These are phyloP conservation scores for Melanotaenia boesemani DNA, from an alignment of 2,797 vertebrate species.

Conservation along the genomic window DNA sequence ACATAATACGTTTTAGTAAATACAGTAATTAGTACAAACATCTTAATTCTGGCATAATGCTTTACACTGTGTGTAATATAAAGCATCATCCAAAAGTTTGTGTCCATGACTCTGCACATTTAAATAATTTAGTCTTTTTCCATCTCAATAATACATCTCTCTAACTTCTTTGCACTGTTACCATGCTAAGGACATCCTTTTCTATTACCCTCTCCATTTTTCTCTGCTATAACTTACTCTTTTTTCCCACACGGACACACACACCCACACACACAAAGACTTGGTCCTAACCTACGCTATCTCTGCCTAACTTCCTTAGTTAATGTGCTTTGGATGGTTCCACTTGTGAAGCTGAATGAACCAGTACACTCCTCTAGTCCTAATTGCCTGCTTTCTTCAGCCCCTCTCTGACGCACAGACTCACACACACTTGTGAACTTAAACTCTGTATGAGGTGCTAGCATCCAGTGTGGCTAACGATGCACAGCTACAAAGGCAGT, in stretches of 20 bases:
- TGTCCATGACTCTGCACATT: too few relatives aligned
- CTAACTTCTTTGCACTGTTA: background rate
- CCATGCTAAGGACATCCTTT: background rate
- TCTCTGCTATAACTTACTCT: background rate
- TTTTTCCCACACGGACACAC: background rate
- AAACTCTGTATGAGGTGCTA: conserved; percentile 62
- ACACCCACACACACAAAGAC: conserved; percentile 15
- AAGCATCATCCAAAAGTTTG: too few relatives aligned
- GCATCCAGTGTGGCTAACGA: conserved; percentile 73
- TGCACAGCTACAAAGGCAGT: conserved; percentile 80
- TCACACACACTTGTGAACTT: conserved; percentile 17
- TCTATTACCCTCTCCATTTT: background rate
- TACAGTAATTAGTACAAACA: too few relatives aligned
- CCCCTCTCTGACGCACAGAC: conserved; percentile 55
- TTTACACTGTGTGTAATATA: too few relatives aligned
- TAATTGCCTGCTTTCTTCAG: conserved; percentile 82
- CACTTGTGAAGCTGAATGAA: conserved; percentile 77
- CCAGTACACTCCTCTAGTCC: conserved; percentile 70
- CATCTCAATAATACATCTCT: background rate
- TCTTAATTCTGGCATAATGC: too few relatives aligned
- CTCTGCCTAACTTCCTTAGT: conserved; percentile 53
- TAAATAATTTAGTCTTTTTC: too few relatives aligned
- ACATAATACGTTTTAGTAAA: too few relatives aligned
- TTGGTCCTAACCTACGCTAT: conserved; percentile 33
- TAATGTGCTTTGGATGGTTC: conserved; percentile 73